A percentile compares a stretch with the other conserved stretches of the same genome.
These are phyloP conservation scores for Meteorus colon DNA, from an alignment of 2,888 invertebrate species.

Conservation along the genomic window DNA sequence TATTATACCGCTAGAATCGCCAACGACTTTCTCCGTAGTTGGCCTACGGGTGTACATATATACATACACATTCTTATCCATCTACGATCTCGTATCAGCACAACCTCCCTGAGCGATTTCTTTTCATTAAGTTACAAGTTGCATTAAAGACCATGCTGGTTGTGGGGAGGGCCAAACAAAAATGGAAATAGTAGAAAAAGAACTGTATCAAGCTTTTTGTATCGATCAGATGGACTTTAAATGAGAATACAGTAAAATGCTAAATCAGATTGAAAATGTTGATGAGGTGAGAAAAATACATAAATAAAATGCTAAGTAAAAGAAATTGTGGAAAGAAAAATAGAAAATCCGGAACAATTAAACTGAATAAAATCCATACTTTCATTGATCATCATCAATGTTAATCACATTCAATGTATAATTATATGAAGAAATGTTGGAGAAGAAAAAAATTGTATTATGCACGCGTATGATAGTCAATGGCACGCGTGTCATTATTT, in stretches of 20 bases:
- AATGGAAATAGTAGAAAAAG: background rate
- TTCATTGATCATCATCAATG: too few species aligned
- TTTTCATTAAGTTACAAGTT: slow-evolving; percentile 40
- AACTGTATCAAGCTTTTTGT: background rate
- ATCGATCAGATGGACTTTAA: background rate
- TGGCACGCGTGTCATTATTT: slow-evolving; percentile 39
- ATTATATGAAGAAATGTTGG: too few species aligned
- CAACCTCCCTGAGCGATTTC: slow-evolving; percentile 22
- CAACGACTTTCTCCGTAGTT: slow-evolving; percentile 57
- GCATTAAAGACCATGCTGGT: slow-evolving; percentile 19
- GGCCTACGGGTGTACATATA: slow-evolving; percentile 36
- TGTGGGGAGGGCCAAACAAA: background rate
- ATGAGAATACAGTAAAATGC: background rate
- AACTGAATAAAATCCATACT: too few species aligned
- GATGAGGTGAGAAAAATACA: background rate
- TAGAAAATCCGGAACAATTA: background rate
- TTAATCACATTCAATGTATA: too few species aligned
- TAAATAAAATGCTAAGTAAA: background rate
- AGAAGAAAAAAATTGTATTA: background rate
- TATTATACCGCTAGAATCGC: slow-evolving; percentile 45
- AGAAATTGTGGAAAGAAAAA: background rate
- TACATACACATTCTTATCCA: slow-evolving; percentile 55
- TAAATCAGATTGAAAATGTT: background rate
- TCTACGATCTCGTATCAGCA: slow-evolving; percentile 53
- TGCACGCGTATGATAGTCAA: background rate